Evolutionary conservation across 2,113 vertebrate species (phyloP).

Genomic region (Fulmarus glacialis): DNA sequence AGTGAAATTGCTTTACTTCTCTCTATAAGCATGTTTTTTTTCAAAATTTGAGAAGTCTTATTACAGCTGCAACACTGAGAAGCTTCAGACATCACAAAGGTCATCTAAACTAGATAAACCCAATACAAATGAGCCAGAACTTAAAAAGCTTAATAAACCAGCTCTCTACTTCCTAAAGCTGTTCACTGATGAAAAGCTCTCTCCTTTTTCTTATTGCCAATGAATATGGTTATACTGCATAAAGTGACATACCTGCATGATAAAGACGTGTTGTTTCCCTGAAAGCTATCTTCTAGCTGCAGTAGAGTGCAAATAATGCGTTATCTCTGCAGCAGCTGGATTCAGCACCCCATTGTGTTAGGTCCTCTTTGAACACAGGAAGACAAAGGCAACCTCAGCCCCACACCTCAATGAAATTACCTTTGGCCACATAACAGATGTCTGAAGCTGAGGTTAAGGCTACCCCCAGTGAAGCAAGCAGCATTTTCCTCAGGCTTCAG

Average conservation of each 20-base stretch:
- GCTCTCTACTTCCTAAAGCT: background rate
- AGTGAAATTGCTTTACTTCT: background rate
- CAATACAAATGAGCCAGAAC: background rate
- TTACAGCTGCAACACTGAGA: background rate
- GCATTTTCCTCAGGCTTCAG: background rate
- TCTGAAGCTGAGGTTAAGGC: background rate
- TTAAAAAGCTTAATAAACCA: background rate
- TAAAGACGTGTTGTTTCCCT: background rate
- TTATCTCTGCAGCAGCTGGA: constrained; percentile 4
- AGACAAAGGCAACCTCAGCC: background rate
- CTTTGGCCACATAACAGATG: background rate
- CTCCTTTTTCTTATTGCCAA: background rate
- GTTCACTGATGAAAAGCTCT: background rate
- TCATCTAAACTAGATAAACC: background rate
- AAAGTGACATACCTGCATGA: background rate
- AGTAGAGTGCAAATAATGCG: background rate
- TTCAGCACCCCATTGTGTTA: background rate
- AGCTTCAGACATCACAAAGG: background rate
- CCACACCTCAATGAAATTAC: background rate
- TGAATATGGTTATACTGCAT: background rate
- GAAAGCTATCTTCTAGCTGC: background rate
- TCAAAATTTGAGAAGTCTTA: background rate
- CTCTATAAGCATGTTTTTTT: background rate
- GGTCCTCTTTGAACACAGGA: background rate
- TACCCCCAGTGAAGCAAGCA: background rate